A percentile compares a stretch with the other conserved stretches of the same genome.
Evolutionary conservation across 2,888 invertebrate species (phyloP).

Genomic region (Operophtera brumata): DNA sequence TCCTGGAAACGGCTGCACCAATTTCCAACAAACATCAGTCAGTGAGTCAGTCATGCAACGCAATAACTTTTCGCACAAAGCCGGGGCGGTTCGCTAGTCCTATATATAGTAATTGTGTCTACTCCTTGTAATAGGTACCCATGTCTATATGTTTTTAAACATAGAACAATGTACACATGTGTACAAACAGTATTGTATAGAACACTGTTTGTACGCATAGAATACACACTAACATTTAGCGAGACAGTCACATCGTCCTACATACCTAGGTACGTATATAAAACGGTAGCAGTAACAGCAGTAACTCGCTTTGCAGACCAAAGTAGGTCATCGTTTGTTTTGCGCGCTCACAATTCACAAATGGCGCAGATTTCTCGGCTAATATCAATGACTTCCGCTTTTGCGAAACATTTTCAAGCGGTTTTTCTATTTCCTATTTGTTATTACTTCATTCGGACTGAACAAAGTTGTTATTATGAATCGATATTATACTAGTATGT

Average conservation of each 20-base stretch:
- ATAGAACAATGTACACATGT: too few relatives aligned
- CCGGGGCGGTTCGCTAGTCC: too few relatives aligned
- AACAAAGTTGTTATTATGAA: too few relatives aligned
- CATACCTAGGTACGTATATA: slow-evolving; percentile 14
- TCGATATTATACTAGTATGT: too few relatives aligned
- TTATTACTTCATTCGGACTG: neutral
- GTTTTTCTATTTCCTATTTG: slow-evolving; percentile 6
- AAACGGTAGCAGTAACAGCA: slow-evolving; percentile 28
- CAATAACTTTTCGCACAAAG: too few relatives aligned
- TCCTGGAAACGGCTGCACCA: too few relatives aligned
- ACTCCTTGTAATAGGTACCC: too few relatives aligned
- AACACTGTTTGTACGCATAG: too few relatives aligned
- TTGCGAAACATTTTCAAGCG: slow-evolving; percentile 36
- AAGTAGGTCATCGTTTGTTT: slow-evolving; percentile 67
- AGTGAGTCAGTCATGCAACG: too few relatives aligned
- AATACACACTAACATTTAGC: slow-evolving; percentile 5
- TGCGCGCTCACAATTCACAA: slow-evolving; percentile 40
- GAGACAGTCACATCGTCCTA: slow-evolving; percentile 10
- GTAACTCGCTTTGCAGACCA: slow-evolving; percentile 45
- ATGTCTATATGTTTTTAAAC: too few relatives aligned
- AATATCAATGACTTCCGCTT: slow-evolving; percentile 51
- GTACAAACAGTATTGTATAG: neutral
- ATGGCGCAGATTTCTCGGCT: slow-evolving; percentile 54
- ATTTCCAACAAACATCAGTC: too few relatives aligned
- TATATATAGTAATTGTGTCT: too few relatives aligned